Conservation (phyloP, 2,888 invertebrate genomes). For the Arrhopalites spinosus region DNA sequence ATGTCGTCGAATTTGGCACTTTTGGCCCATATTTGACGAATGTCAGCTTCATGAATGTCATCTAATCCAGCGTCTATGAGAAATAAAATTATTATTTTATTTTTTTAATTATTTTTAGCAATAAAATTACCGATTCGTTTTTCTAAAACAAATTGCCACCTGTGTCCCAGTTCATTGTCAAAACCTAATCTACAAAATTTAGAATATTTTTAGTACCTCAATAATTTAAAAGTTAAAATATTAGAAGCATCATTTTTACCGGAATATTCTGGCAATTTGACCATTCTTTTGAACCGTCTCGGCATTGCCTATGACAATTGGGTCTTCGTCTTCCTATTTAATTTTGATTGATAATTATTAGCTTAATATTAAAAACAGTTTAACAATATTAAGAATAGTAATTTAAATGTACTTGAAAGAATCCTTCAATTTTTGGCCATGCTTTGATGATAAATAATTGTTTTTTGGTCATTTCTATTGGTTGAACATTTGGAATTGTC, state of each 20-base stretch:
- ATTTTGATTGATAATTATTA: no score
- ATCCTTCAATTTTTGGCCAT: constrained; percentile 29
- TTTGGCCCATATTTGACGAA: constrained; percentile 28
- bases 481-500: background rate
- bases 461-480: constrained; percentile 1
- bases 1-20: background rate
- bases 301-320: background rate
- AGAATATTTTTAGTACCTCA: no score
- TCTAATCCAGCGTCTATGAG: background rate
- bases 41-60: background rate
- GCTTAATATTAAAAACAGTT: no score
- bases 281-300: constrained; percentile 24
- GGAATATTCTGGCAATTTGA: constrained; percentile 16
- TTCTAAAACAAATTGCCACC: constrained; percentile 31
- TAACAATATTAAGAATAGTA: no score
- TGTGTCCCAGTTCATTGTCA: background rate
- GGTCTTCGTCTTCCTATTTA: constrained; percentile 33
- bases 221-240: no score
- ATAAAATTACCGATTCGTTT: constrained; percentile 14
- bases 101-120: background rate
- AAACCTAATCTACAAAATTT: background rate
- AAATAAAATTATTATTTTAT: background rate
- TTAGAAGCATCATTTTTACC: background rate
- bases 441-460: constrained; percentile 28
- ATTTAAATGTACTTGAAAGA: no score